Percentiles rank a stretch among this genome's conserved stretches.
phyloP scores from a whole-genome alignment of 2,888 invertebrate species.

The Sepioteuthis lessoniana region DNA sequence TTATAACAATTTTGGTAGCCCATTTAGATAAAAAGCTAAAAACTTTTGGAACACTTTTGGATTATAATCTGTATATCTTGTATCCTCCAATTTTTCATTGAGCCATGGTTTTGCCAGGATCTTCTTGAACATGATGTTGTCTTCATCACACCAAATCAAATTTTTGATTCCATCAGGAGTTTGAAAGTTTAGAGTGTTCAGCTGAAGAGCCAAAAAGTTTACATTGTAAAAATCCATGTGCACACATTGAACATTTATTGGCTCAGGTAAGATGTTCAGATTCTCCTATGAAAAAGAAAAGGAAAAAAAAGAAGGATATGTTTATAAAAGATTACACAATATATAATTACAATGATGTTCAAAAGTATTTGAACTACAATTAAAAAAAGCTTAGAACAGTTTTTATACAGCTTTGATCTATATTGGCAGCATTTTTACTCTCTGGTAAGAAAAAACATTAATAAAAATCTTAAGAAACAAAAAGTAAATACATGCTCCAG shows the following conservation, averaged over 20 bases:
- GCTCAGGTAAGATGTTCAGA: conserved; percentile 78
- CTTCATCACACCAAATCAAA: conserved; percentile 82
- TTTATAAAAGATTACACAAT: too few relatives aligned
- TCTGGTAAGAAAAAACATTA: too few relatives aligned
- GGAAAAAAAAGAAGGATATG: not conserved
- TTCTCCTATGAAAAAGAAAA: conserved; percentile 77
- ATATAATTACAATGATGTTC: too few relatives aligned
- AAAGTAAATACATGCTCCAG: too few relatives aligned
- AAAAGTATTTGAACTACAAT: too few relatives aligned
- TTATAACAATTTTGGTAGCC: conserved; percentile 50
- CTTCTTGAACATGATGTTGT: conserved; percentile 65
- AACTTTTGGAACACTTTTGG: conserved; percentile 85
- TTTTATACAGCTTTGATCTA: too few relatives aligned
- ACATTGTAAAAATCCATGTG: conserved; percentile 86
- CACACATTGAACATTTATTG: conserved; percentile 87
- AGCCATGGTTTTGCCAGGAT: conserved; percentile 79
- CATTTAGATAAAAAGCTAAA: conserved; percentile 82
- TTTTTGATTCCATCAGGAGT: conserved; percentile 81
- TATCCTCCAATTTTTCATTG: conserved; percentile 81
- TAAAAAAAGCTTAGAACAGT: too few relatives aligned
- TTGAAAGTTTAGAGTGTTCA: conserved; percentile 80
- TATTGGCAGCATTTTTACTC: too few relatives aligned
- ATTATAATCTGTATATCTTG: conserved; percentile 84
- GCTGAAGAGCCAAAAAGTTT: conserved; percentile 88
- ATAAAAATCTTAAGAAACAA: too few relatives aligned